Base-by-base conservation (phyloP, 2,888 invertebrate species). In the Sphinx pinastri region DNA sequence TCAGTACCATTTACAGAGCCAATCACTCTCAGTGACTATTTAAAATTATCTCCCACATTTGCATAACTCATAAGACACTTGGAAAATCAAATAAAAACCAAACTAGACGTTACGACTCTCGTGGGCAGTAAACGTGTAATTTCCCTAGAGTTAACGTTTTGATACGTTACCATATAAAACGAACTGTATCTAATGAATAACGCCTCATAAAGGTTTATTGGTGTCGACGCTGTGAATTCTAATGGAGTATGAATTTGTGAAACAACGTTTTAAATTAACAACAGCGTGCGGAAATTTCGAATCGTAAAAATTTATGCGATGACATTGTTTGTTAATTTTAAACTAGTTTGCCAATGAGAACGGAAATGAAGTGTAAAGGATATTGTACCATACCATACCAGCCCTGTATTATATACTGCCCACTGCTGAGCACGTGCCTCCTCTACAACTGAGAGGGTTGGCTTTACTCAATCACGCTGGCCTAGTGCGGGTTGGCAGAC, bases 111-210 rank as follows among this genome's bases (percentile, higher is more conserved):
- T 69, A 69, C 60, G 54, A 63, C 63, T 63, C 54, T 6, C 52
- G 69, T 54, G 51, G 60, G 63, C 54, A 54, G 69, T 69, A 69
- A 69, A 83, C 84, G 70, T 75, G 79, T 87, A 86, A 89, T 90
- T 89, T 89, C 89, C 90, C 89, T 72, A 73, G 89, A 87, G 90
- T 79, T 82, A 78, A 76, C 75, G 71, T 70, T 73, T 76, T 81
- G 81, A 82, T 85, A 79, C 75, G 82, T 85, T 84, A 87, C 76
- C 80, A 79, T 79, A 84, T 89, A 86, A 88, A 88, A 82, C 71
- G 72, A 25, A 63, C 49, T 74, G 16, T 74, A 74, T 74, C 70
- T 82, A 83, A 82, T 83, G 76, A 81, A 79, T 78, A 68, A 74
- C 72, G 73, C 75, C 73, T 72, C 74, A 58, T 77, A 73, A 68